These are phyloP conservation scores for Alosa sapidissima DNA, from an alignment of 2,797 vertebrate species.

Conservation along the genomic window DNA sequence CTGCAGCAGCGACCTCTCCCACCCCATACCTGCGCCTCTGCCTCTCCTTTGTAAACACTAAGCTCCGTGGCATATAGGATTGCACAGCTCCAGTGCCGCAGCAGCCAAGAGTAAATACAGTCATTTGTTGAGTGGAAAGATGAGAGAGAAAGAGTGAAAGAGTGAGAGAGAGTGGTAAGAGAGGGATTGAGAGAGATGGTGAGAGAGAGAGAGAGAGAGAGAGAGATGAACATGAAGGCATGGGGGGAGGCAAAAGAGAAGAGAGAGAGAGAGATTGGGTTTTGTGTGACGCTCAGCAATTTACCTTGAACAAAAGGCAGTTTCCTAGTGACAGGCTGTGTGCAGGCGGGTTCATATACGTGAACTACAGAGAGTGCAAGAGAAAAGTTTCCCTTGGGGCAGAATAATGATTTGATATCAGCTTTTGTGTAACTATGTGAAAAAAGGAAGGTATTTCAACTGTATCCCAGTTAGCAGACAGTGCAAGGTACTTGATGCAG, in stretches of 20 bases:
- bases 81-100: slow-evolving; percentile 2
- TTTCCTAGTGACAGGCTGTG: slow-evolving; percentile 20
- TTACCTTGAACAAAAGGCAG: slow-evolving; percentile 23
- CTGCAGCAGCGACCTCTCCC: neutral
- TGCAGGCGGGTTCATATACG: slow-evolving; percentile 27
- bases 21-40: slow-evolving; percentile 22
- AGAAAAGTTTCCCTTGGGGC: neutral
- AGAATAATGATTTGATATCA: neutral
- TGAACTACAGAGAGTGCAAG: slow-evolving; percentile 5
- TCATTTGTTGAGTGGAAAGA: slow-evolving; percentile 25
- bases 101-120: slow-evolving; percentile 36
- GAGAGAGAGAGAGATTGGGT: neutral
- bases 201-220: neutral
- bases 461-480: neutral
- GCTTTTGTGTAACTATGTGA: neutral
- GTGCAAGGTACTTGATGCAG: neutral
- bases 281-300: slow-evolving; percentile 14
- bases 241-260: neutral
- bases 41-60: slow-evolving; percentile 40
- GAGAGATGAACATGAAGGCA: neutral
- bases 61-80: slow-evolving; percentile 30
- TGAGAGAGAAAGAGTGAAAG: slow-evolving; percentile 13
- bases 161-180: neutral
- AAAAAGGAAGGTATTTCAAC: neutral
- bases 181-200: neutral